Conservation (phyloP, 2,797 vertebrate genomes). For the Sebastes glaucus region DNA sequence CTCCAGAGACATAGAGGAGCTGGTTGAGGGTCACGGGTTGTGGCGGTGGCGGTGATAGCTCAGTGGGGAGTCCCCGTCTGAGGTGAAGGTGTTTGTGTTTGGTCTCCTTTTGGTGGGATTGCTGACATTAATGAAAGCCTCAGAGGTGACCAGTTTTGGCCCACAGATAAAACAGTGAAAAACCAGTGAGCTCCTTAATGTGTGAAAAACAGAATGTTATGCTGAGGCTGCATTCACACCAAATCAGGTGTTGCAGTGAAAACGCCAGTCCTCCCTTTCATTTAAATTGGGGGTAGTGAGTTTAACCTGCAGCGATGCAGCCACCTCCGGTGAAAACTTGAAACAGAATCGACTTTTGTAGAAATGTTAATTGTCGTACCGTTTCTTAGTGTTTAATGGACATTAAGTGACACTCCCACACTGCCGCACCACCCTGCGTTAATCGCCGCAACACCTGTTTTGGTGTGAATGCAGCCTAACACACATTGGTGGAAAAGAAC, state of each 20-base stretch:
- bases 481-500: neutral
- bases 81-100: conserved; percentile 45
- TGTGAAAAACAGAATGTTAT: neutral
- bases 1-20: conserved; percentile 28
- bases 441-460: too few relatives aligned
- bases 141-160: conserved; percentile 5
- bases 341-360: neutral
- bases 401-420: too few relatives aligned
- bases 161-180: neutral
- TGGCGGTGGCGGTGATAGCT: conserved; percentile 10
- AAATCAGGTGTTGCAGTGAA: neutral
- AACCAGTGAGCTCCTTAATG: neutral
- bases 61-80: conserved; percentile 28
- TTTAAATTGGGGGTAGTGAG: neutral
- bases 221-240: neutral
- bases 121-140: conserved; percentile 58
- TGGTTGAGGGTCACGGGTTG: conserved; percentile 28
- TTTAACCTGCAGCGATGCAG: neutral
- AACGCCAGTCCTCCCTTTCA: neutral
- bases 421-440: too few relatives aligned
- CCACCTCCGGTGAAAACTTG: neutral
- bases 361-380: neutral
- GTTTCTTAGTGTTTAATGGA: too few relatives aligned
- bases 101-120: conserved; percentile 19
- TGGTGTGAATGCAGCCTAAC: too few relatives aligned